Percentiles rank a stretch among this genome's conserved stretches.
Conservation (phyloP, 2,797 vertebrate species). For the Sebastes alutus region DNA sequence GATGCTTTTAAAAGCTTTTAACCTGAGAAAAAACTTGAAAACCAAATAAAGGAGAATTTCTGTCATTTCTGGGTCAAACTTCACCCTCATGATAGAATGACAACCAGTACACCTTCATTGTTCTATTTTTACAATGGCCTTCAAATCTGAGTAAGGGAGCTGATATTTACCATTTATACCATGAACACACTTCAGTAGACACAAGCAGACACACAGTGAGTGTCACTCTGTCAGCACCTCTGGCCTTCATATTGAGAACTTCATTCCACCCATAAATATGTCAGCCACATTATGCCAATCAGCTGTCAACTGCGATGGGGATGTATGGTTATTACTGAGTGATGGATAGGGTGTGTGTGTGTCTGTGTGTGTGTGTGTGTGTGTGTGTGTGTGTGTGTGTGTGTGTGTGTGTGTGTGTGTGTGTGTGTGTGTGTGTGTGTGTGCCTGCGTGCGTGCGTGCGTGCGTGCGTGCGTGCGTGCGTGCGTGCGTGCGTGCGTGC, state of each 20-base stretch:
- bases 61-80: background rate
- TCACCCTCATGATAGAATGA: background rate
- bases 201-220: background rate
- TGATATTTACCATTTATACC: background rate
- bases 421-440: background rate
- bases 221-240: slow-evolving; percentile 3
- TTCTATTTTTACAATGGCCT: background rate
- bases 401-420: background rate
- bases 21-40: fast-evolving
- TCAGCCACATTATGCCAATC: slow-evolving; percentile 12
- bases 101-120: background rate
- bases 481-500: background rate
- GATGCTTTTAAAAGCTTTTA: too few relatives aligned
- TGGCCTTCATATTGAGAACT: slow-evolving; percentile 18
- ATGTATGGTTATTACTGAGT: background rate
- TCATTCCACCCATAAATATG: background rate
- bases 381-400: background rate
- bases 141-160: background rate
- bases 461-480: background rate
- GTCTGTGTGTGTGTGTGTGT: too few relatives aligned
- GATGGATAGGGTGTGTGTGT: background rate
- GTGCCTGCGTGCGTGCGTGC: background rate
- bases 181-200: background rate
- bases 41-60: background rate
- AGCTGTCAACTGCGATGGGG: background rate